Base-by-base conservation (phyloP, 53 echinoderm and acorn worm genomes). In the Paracentrotus lividus region DNA sequence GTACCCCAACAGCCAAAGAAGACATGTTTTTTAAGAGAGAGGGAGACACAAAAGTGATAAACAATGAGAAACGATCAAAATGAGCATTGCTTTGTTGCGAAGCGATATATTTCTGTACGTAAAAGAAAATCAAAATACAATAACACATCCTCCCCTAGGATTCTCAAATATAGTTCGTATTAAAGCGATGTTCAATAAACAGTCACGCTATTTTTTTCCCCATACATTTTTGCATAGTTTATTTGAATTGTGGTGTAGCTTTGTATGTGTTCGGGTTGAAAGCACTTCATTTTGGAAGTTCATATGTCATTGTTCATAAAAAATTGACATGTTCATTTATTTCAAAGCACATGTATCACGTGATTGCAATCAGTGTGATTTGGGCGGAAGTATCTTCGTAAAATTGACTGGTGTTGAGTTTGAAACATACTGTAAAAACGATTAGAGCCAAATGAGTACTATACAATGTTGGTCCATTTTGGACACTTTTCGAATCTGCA, bases 381-480 rank as follows among this genome's bases (percentile, higher is more conserved):
- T 20, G 72, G 7, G 72, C 36, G 15, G 61, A 61, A 38, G 18
- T 27, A 14, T 67, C 24, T 67, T 67, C 40, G 5, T 81, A n/a
- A n/a, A 14, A 81, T 81, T 47, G 47, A 18, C 23, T 44, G 26
- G 81, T 81, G 81, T n/a, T 81, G 81, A 81, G 81, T 81, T 16
- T 67, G 45, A 47, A 23, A 81, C 24, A 81, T 34, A 45, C 81
- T 81, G 81, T 47, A 47, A 47, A 47, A 81, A 8, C 81, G 81
- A 81, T 81, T n/a, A 81, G 7, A 81, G 81, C 44, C n/a, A 47
- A 2, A 15, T 40, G 72, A 36, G 18, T 38, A 69, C 0, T 38
- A 38, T 64, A 9, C 31, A 64, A 0, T 8, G 31, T 31, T 64
- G 27, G 29, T 12, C 64, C 31, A 10, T 64, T 64, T 27, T 64